These are phyloP conservation scores for Anodontia alba DNA, from an alignment of 2,888 invertebrate species.

Conservation along the genomic window DNA sequence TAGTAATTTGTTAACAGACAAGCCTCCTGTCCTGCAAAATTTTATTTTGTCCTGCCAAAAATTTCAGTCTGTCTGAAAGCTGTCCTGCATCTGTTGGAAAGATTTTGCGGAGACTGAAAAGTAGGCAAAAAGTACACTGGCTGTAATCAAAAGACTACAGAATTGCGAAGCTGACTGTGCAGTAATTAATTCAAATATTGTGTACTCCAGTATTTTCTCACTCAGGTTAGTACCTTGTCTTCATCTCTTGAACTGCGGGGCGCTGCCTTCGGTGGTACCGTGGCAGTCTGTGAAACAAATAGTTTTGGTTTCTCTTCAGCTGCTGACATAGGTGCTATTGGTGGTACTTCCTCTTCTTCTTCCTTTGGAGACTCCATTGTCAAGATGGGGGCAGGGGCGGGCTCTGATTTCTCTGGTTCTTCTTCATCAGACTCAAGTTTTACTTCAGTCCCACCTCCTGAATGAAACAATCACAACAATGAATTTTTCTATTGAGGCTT, in stretches of 20 bases:
- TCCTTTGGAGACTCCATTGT: slow-evolving; percentile 25
- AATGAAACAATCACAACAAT: not conserved
- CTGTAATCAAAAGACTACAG: too few relatives aligned
- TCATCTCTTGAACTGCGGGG: slow-evolving; percentile 48
- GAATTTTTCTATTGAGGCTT: not conserved
- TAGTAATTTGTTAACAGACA: too few relatives aligned
- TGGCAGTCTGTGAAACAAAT: slow-evolving; percentile 66
- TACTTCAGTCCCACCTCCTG: slow-evolving; percentile 73
- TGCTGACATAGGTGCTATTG: slow-evolving; percentile 50
- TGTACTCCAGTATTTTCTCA: too few relatives aligned
- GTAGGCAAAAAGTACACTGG: too few relatives aligned
- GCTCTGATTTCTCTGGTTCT: slow-evolving; percentile 44
- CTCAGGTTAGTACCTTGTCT: too few relatives aligned
- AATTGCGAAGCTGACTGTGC: too few relatives aligned
- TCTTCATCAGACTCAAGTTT: slow-evolving; percentile 75
- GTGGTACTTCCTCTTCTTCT: slow-evolving; percentile 24
- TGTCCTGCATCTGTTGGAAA: too few relatives aligned
- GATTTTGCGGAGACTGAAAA: too few relatives aligned
- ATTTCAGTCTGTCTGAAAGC: too few relatives aligned
- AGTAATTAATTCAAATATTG: too few relatives aligned
- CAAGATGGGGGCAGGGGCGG: slow-evolving; percentile 37
- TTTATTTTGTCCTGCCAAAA: too few relatives aligned
- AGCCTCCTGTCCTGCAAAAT: too few relatives aligned
- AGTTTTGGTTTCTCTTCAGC: slow-evolving; percentile 68
- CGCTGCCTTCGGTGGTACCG: slow-evolving; percentile 42